A percentile compares a stretch with the other conserved stretches of the same genome.
These are phyloP conservation scores for Anolis apletophallus DNA, from an alignment of 2,797 vertebrate genomes.

Conservation along the genomic window DNA sequence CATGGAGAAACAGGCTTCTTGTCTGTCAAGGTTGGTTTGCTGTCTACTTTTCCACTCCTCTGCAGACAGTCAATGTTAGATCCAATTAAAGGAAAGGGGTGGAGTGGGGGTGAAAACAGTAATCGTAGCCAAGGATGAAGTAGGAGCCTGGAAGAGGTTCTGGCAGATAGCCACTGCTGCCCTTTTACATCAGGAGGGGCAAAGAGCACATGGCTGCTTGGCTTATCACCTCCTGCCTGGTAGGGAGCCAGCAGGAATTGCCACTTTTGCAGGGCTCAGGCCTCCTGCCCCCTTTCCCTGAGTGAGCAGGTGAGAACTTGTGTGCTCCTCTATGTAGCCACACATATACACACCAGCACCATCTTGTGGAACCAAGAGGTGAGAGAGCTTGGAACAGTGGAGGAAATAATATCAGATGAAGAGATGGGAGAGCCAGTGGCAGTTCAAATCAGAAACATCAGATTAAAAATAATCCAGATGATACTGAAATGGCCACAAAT, in stretches of 20 bases:
- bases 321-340: neutral
- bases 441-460: neutral
- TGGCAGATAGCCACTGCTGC: neutral
- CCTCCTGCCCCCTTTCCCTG: no score
- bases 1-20: neutral
- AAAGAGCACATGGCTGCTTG: neutral
- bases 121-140: neutral
- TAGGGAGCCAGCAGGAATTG: neutral
- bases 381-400: neutral
- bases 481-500: neutral
- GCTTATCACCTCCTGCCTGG: neutral
- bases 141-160: neutral
- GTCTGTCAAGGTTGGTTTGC: neutral
- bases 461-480: neutral
- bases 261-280: neutral
- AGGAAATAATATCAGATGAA: neutral
- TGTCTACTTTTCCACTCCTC: neutral
- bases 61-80: neutral
- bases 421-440: neutral
- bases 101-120: neutral
- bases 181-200: neutral
- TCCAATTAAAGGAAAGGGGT: slow-evolving; percentile 3
- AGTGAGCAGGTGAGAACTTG: neutral
- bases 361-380: neutral
- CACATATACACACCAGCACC: neutral